Evolutionary conservation across 53 echinoderm and acorn worm species (phyloP).

Genomic region (Holothuria leucospilota): DNA sequence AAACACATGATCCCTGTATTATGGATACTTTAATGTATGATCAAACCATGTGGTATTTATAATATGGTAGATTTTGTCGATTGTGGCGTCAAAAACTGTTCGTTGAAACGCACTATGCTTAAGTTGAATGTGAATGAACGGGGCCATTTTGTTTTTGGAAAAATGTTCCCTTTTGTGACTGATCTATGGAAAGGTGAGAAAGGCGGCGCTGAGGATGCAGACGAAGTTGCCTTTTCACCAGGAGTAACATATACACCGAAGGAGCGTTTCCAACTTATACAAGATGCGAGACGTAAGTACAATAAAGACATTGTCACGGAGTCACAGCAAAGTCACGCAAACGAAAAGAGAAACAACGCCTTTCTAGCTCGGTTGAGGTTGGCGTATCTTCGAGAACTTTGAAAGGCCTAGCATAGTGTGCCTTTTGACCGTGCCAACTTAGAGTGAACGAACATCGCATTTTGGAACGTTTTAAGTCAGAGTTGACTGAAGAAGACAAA

Average conservation of each 20-base stretch:
- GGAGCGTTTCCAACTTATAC: neutral
- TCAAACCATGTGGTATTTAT: neutral
- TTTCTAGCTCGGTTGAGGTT: neutral
- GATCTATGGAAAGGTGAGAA: constrained; percentile 27
- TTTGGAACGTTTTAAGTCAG: neutral
- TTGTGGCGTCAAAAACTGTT: neutral
- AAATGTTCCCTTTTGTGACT: neutral
- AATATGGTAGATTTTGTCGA: neutral
- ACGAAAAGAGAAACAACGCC: constrained; percentile 1
- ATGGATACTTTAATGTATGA: neutral
- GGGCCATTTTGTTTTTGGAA: neutral
- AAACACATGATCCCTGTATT: constrained; percentile 1
- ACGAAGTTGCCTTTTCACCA: neutral
- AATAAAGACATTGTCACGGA: neutral
- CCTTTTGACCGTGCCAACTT: neutral
- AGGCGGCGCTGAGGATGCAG: neutral
- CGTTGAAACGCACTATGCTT: neutral
- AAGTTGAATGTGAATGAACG: neutral
- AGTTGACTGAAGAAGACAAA: too few species aligned
- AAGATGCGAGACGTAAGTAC: neutral
- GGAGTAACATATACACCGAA: neutral
- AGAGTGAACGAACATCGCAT: neutral
- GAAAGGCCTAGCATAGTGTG: neutral
- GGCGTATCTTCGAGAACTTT: neutral
- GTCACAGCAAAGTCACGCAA: neutral